A percentile compares a stretch with the other conserved stretches of the same genome.
These are phyloP conservation scores for Candoia aspera DNA, from an alignment of 2,113 vertebrate species.

Conservation along the genomic window DNA sequence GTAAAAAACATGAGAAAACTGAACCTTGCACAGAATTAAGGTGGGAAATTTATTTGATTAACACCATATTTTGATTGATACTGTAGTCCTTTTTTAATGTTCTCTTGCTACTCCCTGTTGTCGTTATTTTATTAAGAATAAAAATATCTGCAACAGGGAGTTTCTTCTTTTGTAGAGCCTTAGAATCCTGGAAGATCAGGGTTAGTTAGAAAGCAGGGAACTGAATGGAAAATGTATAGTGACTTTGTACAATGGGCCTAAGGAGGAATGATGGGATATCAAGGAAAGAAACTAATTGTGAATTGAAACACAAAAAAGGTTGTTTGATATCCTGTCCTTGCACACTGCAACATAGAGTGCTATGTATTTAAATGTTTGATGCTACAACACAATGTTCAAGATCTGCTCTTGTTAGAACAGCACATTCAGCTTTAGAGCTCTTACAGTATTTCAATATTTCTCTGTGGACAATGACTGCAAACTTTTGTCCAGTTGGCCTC, in stretches of 20 bases:
- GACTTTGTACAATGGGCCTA: not conserved
- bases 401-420: too few relatives aligned
- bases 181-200: not conserved
- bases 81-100: too few relatives aligned
- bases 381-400: too few relatives aligned
- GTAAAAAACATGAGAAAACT: not conserved
- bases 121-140: too few relatives aligned
- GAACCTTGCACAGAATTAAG: not conserved
- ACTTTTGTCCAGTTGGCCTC: too few relatives aligned
- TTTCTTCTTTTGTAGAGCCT: too few relatives aligned
- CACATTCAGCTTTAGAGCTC: not conserved
- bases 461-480: not conserved
- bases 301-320: not conserved
- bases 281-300: not conserved
- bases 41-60: not conserved
- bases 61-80: not conserved
- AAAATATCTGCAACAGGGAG: too few relatives aligned
- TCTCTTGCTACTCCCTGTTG: too few relatives aligned
- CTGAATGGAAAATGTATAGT: not conserved
- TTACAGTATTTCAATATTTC: not conserved
- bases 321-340: too few relatives aligned
- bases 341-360: too few relatives aligned
- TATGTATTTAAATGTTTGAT: too few relatives aligned
- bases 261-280: not conserved
- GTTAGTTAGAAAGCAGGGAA: not conserved